Base-by-base conservation (phyloP, 1,140 invertebrate genomes). In the Drosophila sechellia region DNA sequence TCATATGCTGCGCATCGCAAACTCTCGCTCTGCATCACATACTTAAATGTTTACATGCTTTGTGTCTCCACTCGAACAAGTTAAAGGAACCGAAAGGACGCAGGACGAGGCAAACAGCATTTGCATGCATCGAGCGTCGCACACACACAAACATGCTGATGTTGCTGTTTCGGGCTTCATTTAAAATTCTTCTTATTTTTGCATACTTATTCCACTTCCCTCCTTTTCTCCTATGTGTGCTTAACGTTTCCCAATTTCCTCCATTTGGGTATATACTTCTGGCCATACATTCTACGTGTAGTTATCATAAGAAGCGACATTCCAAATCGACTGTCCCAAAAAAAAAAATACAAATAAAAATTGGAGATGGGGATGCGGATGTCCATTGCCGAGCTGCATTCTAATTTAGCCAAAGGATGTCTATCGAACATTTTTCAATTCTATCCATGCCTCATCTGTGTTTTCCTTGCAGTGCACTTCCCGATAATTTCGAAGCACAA, bases 181-280 rank as follows among this genome's bases (percentile, higher is more conserved):
- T 87, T 87, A 79, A 83, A 87, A 83, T 87, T 89, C 71, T 79
- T 65, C 83, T 70, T 87, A 87, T 81, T 83, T 83, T 83, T 83
- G 84, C 79, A 87, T 87, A 87, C 86, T 87, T 87, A 77, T 81
- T 40, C 75, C 57, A 64, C 58, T 66, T 59, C 59, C 39, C 34
- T 46, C 53, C 25, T 15, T 31, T 55, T 48, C 54, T 42, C 45
- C 46, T 49, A 59, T 65, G 46, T 54, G 34, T 22, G 66, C 50
- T 70, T 34, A 69, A 56, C 66, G 50, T 40, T 70, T 56, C 43
- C 66, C 64, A 70, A 56, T 70, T 69, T 69, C 46, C 73, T 75
- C 64, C 60, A 60, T 57, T 77, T 56, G 48, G 52, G 57, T 45
- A 56, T 75, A 57, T 61, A 71, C 54, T 75, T 87, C 50, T 65